These are phyloP conservation scores for Aspidiotus rigidus DNA, from an alignment of 2,888 invertebrate genomes.

Conservation along the genomic window DNA sequence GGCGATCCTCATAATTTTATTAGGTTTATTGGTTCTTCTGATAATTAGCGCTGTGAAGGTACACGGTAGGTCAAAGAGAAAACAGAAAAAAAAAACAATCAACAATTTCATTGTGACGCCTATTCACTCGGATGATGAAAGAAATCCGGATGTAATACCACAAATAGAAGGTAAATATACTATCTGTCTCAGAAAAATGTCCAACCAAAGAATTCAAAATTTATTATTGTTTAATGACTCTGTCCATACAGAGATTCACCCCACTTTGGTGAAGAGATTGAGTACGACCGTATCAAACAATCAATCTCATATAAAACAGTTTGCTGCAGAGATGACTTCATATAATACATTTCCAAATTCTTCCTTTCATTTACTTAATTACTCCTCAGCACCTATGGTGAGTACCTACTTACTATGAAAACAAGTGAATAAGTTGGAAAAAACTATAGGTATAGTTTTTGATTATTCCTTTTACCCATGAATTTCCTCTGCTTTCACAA, in stretches of 20 bases:
- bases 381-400: slow-evolving; percentile 19
- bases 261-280: slow-evolving; percentile 6
- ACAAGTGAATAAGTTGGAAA: not conserved
- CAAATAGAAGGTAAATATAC: slow-evolving; percentile 32
- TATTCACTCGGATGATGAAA: slow-evolving; percentile 38
- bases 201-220: not conserved
- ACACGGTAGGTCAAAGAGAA: slow-evolving; percentile 1
- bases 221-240: not conserved
- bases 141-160: slow-evolving; percentile 35
- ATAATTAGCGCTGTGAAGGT: slow-evolving; percentile 14
- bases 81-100: slow-evolving; percentile 11
- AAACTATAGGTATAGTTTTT: not conserved
- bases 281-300: not conserved
- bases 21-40: slow-evolving; percentile 15
- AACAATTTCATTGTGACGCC: slow-evolving; percentile 39
- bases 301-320: slow-evolving; percentile 22
- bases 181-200: too few species aligned
- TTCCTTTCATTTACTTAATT: slow-evolving; percentile 22
- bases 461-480: too few species aligned
- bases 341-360: slow-evolving; percentile 23
- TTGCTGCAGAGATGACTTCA: slow-evolving; percentile 15
- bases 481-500: too few species aligned
- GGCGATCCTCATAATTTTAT: slow-evolving; percentile 12
- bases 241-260: slow-evolving; percentile 3
- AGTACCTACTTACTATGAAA: not conserved